Percentiles rank a stretch among this genome's conserved stretches.
phyloP scores from a whole-genome alignment of 2,888 invertebrate genomes.

The Cheilosia grossa region DNA sequence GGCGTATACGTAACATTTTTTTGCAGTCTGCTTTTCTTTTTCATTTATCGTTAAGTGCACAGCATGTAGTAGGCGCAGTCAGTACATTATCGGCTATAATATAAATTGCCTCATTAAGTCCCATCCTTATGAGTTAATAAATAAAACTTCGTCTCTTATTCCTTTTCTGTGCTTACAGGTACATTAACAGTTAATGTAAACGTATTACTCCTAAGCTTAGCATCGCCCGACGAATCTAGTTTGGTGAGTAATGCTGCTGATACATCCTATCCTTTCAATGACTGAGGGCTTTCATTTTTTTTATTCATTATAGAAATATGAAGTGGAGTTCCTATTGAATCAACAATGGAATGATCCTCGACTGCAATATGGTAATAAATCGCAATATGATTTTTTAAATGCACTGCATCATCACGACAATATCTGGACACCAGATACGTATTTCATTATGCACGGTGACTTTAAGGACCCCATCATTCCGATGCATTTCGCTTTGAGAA shows the following conservation, averaged over 20 bases:
- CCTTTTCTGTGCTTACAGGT: conserved; percentile 86
- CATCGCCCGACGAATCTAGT: conserved; percentile 98
- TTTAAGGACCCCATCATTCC: conserved; percentile 97
- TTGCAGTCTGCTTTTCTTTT: conserved; percentile 13
- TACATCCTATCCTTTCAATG: background rate
- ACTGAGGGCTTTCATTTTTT: background rate
- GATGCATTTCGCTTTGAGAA: conserved; percentile 95
- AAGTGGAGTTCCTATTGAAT: conserved; percentile 96
- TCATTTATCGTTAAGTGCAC: conserved; percentile 37
- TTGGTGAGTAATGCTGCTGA: conserved; percentile 88
- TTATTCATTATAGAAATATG: conserved; percentile 90
- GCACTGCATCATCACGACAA: conserved; percentile 96
- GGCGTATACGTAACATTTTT: conserved; percentile 64
- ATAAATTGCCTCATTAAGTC: conserved; percentile 67
- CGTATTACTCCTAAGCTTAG: conserved; percentile 95
- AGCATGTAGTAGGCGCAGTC: conserved; percentile 47
- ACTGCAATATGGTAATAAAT: conserved; percentile 93
- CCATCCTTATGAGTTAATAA: conserved; percentile 59
- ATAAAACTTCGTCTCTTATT: conserved; percentile 44
- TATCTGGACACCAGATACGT: conserved; percentile 97
- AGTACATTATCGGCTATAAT: conserved; percentile 36
- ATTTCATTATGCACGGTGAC: conserved; percentile 98
- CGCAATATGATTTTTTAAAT: conserved; percentile 94
- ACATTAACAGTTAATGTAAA: conserved; percentile 96
- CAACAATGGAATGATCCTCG: conserved; percentile 97